These are phyloP conservation scores for Chymomyza procnemis DNA, from an alignment of 2,888 invertebrate genomes.

Conservation along the genomic window DNA sequence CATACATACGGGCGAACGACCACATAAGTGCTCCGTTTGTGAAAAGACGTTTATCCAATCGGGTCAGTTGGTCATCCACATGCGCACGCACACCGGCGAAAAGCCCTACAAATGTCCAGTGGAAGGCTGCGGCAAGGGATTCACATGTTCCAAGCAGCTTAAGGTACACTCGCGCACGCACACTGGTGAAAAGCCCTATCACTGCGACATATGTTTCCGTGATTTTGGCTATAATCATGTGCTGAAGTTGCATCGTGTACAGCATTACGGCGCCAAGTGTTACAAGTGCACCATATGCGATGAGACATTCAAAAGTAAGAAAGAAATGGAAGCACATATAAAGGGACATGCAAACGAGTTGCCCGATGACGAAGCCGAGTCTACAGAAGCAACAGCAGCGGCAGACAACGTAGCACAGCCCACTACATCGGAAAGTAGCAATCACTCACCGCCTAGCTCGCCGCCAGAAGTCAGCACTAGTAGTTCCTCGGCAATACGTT, in stretches of 20 bases:
- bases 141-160: slow-evolving; percentile 93
- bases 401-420: slow-evolving; percentile 50
- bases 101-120: slow-evolving; percentile 90
- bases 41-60: slow-evolving; percentile 94
- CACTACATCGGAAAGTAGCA: slow-evolving; percentile 62
- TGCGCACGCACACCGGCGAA: slow-evolving; percentile 92
- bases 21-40: slow-evolving; percentile 92
- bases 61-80: slow-evolving; percentile 93
- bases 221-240: slow-evolving; percentile 96
- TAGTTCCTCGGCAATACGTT: slow-evolving; percentile 9
- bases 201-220: slow-evolving; percentile 93
- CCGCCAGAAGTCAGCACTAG: slow-evolving; percentile 46
- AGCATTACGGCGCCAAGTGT: slow-evolving; percentile 94
- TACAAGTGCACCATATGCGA: slow-evolving; percentile 95
- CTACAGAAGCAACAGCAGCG: slow-evolving; percentile 24
- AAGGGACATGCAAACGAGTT: slow-evolving; percentile 85
- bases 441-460: slow-evolving; percentile 62
- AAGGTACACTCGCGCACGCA: slow-evolving; percentile 95
- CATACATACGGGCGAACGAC: slow-evolving; percentile 92
- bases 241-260: slow-evolving; percentile 91
- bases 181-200: slow-evolving; percentile 93
- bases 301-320: slow-evolving; percentile 93
- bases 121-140: slow-evolving; percentile 92
- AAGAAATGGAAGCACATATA: slow-evolving; percentile 93
- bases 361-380: slow-evolving; percentile 80